Percentiles rank a stretch among this genome's conserved stretches.
These are phyloP conservation scores for Xenopus tropicalis DNA, from an alignment of 2,113 vertebrate genomes.

Conservation along the genomic window DNA sequence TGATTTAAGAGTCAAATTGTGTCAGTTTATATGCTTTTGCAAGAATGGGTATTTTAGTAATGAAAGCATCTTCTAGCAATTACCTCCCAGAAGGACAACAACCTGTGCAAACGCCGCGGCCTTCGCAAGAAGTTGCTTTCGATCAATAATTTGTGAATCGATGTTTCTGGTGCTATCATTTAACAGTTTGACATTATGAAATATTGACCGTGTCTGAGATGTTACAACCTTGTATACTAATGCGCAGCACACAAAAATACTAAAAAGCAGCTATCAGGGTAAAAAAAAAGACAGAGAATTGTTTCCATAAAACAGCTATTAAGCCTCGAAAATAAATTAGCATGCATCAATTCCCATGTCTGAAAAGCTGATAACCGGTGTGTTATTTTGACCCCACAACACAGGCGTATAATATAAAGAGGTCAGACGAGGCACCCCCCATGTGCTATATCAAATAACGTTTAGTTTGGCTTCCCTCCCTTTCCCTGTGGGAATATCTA, in stretches of 20 bases:
- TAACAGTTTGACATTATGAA: conserved; percentile 44
- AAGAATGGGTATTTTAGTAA: conserved; percentile 21
- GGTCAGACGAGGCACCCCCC: conserved; percentile 13
- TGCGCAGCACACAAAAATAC: conserved; percentile 13
- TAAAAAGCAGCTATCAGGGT: background rate
- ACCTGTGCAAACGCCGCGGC: conserved; percentile 23
- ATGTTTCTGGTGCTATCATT: conserved; percentile 44
- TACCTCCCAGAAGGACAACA: conserved; percentile 40
- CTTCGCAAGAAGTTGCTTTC: conserved; percentile 37
- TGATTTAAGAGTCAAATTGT: conserved; percentile 37
- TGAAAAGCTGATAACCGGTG: conserved; percentile 11
- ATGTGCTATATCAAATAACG: conserved; percentile 15
- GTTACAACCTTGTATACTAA: conserved; percentile 43
- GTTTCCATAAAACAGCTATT: conserved; percentile 16
- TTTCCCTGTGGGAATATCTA: conserved; percentile 19
- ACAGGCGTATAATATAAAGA: conserved; percentile 20
- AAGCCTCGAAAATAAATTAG: conserved; percentile 18
- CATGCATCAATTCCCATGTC: conserved; percentile 5
- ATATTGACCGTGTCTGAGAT: conserved; percentile 41
- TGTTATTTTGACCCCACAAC: conserved; percentile 13
- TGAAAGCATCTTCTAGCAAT: conserved; percentile 32
- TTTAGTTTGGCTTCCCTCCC: background rate
- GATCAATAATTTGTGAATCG: conserved; percentile 40
- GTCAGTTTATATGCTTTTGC: conserved; percentile 17
- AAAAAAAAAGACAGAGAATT: conserved; percentile 2